Evolutionary conservation across 2,113 vertebrate genomes (phyloP).

Genomic region (Brachyhypopomus occidentalis): DNA sequence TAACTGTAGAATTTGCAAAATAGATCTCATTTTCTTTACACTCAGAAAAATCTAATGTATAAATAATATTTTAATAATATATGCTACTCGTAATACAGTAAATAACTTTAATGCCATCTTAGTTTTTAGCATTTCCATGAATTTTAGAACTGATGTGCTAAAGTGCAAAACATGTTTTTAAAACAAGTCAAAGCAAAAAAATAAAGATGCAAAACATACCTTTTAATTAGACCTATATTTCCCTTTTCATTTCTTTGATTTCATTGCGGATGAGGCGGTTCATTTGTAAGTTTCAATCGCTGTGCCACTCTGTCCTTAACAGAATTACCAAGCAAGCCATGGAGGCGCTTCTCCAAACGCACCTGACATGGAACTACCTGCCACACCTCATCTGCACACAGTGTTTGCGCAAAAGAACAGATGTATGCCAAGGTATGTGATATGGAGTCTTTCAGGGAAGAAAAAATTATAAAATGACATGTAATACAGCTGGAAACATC

Average conservation of each 20-base stretch:
- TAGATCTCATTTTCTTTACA: background rate
- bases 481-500: background rate
- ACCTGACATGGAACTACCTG: conserved; percentile 24
- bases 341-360: background rate
- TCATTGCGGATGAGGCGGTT: background rate
- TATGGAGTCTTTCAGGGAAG: conserved; percentile 7
- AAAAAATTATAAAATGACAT: conserved; percentile 7
- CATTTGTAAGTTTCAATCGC: background rate
- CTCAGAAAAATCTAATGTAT: background rate
- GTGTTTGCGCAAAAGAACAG: conserved; percentile 17
- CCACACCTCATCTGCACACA: conserved; percentile 59
- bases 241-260: conserved; percentile 4
- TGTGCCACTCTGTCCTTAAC: background rate
- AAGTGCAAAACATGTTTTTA: too few relatives aligned
- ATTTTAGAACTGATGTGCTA: too few relatives aligned
- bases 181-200: too few relatives aligned
- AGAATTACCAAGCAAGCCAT: background rate
- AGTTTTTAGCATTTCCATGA: too few relatives aligned
- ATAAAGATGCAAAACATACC: conserved; percentile 1
- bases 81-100: too few relatives aligned
- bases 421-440: background rate
- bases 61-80: too few relatives aligned
- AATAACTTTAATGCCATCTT: too few relatives aligned
- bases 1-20: too few relatives aligned
- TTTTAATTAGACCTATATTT: background rate